phyloP scores from a whole-genome alignment of 2,797 vertebrate genomes.

The Phataginus tricuspis region DNA sequence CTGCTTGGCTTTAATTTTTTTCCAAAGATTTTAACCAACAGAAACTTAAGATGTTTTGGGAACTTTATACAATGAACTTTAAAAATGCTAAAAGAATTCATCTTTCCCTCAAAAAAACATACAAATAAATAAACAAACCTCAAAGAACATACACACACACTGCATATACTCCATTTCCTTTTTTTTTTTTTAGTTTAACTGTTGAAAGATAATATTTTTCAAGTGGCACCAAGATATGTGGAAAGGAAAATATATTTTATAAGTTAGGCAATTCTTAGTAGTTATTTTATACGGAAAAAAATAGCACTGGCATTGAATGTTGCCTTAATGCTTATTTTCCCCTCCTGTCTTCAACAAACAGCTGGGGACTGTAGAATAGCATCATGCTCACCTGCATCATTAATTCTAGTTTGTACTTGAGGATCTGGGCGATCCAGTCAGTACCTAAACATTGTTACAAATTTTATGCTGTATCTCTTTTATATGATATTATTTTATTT shows the following conservation, averaged over 20 bases:
- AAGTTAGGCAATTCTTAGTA: background rate
- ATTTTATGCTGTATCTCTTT: slow-evolving; percentile 64
- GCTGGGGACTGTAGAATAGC: background rate
- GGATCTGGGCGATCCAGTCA: slow-evolving; percentile 23
- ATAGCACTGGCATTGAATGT: background rate
- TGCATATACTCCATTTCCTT: background rate
- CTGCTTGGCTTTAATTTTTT: background rate
- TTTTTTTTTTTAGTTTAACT: slow-evolving; percentile 39
- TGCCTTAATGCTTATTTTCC: background rate
- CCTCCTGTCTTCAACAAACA: background rate
- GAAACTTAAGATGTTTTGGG: background rate
- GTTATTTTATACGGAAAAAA: background rate
- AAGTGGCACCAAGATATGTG: slow-evolving; percentile 65
- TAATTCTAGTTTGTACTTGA: slow-evolving; percentile 64
- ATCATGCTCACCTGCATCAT: slow-evolving; percentile 32
- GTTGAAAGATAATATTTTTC: slow-evolving; percentile 77
- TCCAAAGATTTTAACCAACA: background rate
- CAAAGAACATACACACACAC: background rate
- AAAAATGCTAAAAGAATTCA: background rate
- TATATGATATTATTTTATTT: slow-evolving; percentile 58
- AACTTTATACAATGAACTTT: background rate
- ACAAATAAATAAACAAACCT: background rate
- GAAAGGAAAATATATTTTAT: slow-evolving; percentile 43
- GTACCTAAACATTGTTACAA: background rate
- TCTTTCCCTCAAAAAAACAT: background rate